Base-by-base conservation (phyloP, 2,888 invertebrate species). In the Troides helena region DNA sequence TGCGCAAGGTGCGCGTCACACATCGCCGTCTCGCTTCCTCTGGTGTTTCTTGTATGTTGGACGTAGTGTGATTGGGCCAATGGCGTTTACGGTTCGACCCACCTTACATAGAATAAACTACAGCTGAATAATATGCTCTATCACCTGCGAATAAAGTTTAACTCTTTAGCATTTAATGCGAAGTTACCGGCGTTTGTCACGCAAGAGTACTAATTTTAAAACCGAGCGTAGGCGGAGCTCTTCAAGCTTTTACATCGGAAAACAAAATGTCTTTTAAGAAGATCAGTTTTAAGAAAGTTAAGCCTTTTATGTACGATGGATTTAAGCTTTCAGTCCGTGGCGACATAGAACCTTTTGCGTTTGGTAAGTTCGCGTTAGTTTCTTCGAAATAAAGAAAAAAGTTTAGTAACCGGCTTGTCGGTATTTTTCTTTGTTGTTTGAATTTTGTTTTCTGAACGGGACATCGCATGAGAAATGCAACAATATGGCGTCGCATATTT, bases 151-250 rank as follows among this genome's bases (percentile, higher is more conserved):
- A 91, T 92, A 92, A 90, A 91, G 92, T 89, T 91, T 90, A 92
- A 90, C 90, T 89, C 90, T 90, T 90, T 87, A 87, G 81, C 85
- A 87, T 91, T 86, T 88, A 89, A 90, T 87, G 87, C 82, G 80
- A 85, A 87, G 89, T 88, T 90, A 87, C 89, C 90, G 90, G 90
- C 92, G 90, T 92, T 91, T 91, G 91, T 92, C 91, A 92, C 85
- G 90, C 90, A 88, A 90, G 90, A 89, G 90, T 92, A 92, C 92
- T 91, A 92, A 92, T 92, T 92, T 92, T 91, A 92, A 92, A 70
- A 92, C 89, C 90, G 89, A 91, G 92, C 90, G 92, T 92, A 92
- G 92, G 92, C 92, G 92, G 92, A 90, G 92, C 89, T 87, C 87
- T 88, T 79, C 83, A 85, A 88, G 89, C 88, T 90, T 89, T 88